Conservation (phyloP, 2,888 invertebrate species). For the Apantesis nais region DNA sequence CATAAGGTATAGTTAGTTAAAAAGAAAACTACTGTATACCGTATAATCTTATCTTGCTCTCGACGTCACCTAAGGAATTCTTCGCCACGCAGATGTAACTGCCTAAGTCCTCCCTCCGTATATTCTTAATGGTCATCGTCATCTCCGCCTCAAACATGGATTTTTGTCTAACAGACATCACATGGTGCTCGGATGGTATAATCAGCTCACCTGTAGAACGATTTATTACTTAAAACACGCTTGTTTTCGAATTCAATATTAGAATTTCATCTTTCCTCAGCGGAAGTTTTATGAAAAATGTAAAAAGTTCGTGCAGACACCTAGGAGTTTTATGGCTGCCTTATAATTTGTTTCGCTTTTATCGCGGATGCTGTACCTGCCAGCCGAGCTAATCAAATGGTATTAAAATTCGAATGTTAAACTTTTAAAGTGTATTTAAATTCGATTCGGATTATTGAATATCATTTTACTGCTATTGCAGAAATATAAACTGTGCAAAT, state of each 20-base stretch:
- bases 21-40: conserved; percentile 83
- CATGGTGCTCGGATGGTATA: conserved; percentile 93
- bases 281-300: conserved; percentile 84
- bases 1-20: conserved; percentile 20
- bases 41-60: conserved; percentile 95
- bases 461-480: conserved; percentile 28
- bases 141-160: conserved; percentile 94
- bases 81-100: conserved; percentile 95
- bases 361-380: conserved; percentile 66
- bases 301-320: conserved; percentile 82
- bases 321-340: conserved; percentile 80
- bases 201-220: conserved; percentile 90
- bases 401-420: conserved; percentile 55
- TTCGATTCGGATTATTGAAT: conserved; percentile 33
- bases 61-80: conserved; percentile 94
- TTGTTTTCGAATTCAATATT: conserved; percentile 83
- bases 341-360: conserved; percentile 83
- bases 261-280: conserved; percentile 79
- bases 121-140: conserved; percentile 92
- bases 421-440: conserved; percentile 43
- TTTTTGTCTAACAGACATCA: conserved; percentile 90
- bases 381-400: conserved; percentile 64
- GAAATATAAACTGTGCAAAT: conserved; percentile 22
- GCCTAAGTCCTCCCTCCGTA: conserved; percentile 92
- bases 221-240: conserved; percentile 77